Base-by-base conservation (phyloP, 2,888 invertebrate genomes). In the Zaprionus bogoriensis region DNA sequence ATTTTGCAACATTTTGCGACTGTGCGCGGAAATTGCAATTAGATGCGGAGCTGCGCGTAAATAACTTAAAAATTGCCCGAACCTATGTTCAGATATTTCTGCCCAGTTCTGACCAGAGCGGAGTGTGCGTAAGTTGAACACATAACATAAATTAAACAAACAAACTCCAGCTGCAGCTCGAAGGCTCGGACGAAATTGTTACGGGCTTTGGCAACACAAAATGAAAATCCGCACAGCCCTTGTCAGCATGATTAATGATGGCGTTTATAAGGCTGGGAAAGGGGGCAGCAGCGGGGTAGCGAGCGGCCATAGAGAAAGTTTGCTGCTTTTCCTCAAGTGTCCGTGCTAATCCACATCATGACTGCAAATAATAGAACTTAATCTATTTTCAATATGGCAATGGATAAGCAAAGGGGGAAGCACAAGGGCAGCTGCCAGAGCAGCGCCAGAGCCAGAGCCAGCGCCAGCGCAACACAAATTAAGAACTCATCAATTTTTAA, bases 361-460 rank as follows among this genome's bases (percentile, higher is more conserved):
- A 84, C 84, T 83, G 87, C 87, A 77, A 87, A 87, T 87, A 87
- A 87, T 87, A 87, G 83, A 86, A 81, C 86, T 84, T 87, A 87
- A 87, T 87, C 87, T 87, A 86, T 87, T 87, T 87, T 87, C 87
- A 85, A 87, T 87, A 87, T 85, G 83, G 81, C 79, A 73, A 52
- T 42, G 22, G 36, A 48, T 42, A 17, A 17, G 32, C 32, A 36
- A 36, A 36, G 3, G 7, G n/a, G 14, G 14, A 32, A 14, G 12
- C 2, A 10, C 6, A 12, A 5, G 5, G 32, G 7, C 14, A 36
- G 32, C 12, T 6, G 14, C 32, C 7, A 14, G 32, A 6, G 50
- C 58, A 32, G 39, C n/a, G n/a, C n/a, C n/a, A n/a, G n/a, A n/a
- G n/a, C n/a, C n/a, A n/a, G n/a, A n/a, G n/a, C n/a, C 62, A 32